These are phyloP conservation scores for Prenolepis imparis DNA, from an alignment of 2,888 invertebrate species.

Conservation along the genomic window DNA sequence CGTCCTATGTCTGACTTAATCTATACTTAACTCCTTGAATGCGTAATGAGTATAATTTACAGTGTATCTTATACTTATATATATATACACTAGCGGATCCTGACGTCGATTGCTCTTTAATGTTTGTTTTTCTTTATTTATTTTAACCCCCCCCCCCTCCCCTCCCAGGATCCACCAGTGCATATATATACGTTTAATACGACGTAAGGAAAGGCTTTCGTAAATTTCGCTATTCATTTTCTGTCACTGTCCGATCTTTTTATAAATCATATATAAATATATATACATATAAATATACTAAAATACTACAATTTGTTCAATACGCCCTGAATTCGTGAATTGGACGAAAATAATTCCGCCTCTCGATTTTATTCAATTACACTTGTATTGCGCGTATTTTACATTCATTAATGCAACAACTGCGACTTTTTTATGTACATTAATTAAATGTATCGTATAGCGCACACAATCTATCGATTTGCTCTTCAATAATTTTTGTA, in stretches of 20 bases:
- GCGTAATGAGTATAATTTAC: too few species aligned
- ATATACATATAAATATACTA: background rate
- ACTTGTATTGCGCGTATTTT: background rate
- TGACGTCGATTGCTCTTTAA: too few species aligned
- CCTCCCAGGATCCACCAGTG: too few species aligned
- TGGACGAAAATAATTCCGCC: constrained; percentile 1
- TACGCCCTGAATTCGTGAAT: background rate
- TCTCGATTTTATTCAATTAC: constrained; percentile 21
- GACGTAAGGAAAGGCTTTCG: background rate
- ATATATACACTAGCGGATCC: too few species aligned
- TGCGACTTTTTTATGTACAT: background rate
- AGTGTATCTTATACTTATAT: too few species aligned
- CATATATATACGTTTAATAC: background rate
- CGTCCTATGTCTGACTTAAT: too few species aligned
- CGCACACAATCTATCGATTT: background rate
- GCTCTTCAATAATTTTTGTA: background rate
- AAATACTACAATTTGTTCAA: constrained; percentile 4
- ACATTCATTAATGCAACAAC: constrained; percentile 28
- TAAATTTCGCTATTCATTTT: constrained; percentile 27
- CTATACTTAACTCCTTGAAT: too few species aligned
- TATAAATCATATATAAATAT: background rate
- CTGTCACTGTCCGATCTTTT: background rate
- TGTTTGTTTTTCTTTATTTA: too few species aligned
- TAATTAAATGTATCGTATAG: constrained; percentile 21
- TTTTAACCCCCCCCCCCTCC: too few species aligned